Evolutionary conservation across 2,888 invertebrate genomes (phyloP), one percentile per base, ranked within the genome.

Genomic region (Neoascia interrupta): DNA sequence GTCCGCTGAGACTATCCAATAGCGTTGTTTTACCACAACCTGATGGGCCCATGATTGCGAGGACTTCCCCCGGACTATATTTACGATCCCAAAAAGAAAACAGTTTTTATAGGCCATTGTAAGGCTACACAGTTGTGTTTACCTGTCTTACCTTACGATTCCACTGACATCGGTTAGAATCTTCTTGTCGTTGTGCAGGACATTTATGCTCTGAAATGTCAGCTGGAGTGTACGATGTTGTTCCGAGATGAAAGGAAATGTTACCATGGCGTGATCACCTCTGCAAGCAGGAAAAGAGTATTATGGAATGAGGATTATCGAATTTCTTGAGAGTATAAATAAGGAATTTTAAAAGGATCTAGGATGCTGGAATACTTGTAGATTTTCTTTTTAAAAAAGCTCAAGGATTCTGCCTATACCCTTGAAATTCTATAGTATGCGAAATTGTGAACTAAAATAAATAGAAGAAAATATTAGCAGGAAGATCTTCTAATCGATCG

Each of bases 41-140:
- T 83, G 94, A 94, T 28, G 95, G 94, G 81, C 95, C 95, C 94
- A 95, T 94, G 74, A 95, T 92, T 82, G 95, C 95, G 84, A 95
- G 88, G 74, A 95, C 90, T 86, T 95, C 93, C 51, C 95, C 95
- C 13, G 94, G 94, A 83, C 92, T 91, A 53, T 3, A 34, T n/a
- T n/a, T n/a, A n/a, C n/a, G n/a, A 16, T n/a, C n/a, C n/a, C n/a
- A n/a, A 47, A 10, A 34, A 60, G 26, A 60, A 47, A 45, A 45
- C n/a, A 15, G 26, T 66, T 64, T 58, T 66, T 54, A 73, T 47
- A 68, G 66, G 60, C 60, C 53, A 47, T 31, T 60, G 60, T 18
- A 60, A 16, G 15, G 19, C 45, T 47, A 8, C 15, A 18, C 18
- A 41, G 16, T 39, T 60, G 43, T 41, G 41, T 61, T 75, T 69